Base-by-base conservation (phyloP, 2,797 vertebrate genomes). In the Coreius guichenoti region DNA sequence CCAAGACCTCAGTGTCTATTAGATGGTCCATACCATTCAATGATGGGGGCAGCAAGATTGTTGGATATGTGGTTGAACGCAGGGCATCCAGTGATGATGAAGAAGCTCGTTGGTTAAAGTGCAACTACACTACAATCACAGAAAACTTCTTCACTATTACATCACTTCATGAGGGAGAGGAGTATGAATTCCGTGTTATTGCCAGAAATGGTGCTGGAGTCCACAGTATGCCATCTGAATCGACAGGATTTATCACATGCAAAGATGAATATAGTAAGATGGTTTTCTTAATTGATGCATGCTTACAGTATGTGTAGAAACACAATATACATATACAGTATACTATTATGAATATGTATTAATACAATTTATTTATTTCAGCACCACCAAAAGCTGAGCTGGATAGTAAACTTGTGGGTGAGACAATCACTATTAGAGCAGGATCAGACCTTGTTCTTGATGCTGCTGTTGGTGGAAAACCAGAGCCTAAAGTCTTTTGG, bases 401-500 rank as follows among this genome's bases (percentile, higher is more conserved):
- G 31, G 97, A 99, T 91, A 97, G 96, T 92, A 97, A 96, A 90
- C 90, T 99, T 83, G 92, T 96, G 36, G 96, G 97, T 77, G 98
- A 99, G 90, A 91, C 96, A 8, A 92, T 99, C 65, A 97, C 94
- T 1, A 94, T 99, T 86, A 92, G 93, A 75, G 98, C 98, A 78
- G 98, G 97, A 86, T 97, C 98, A 0, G 98, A 99, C 93, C 94
- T 99, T 54, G 97, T 99, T 86, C 96, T 99, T 23, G 98, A 99
- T 85, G 98, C 97, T 1, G 95, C 96, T 0, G 89, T 99, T 90
- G 98, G 98, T 85, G 98, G 98, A 54, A 99, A 99, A 95, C 98
- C 98, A 88, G 97, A 99, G 92, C 98, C 98, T 69, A 98, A 97
- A n/a, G 98, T 99, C 12, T 97, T 96, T 93, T 99, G 98, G 98